Conservation (phyloP, 2,888 invertebrate genomes). For the Mythimna pallens region DNA sequence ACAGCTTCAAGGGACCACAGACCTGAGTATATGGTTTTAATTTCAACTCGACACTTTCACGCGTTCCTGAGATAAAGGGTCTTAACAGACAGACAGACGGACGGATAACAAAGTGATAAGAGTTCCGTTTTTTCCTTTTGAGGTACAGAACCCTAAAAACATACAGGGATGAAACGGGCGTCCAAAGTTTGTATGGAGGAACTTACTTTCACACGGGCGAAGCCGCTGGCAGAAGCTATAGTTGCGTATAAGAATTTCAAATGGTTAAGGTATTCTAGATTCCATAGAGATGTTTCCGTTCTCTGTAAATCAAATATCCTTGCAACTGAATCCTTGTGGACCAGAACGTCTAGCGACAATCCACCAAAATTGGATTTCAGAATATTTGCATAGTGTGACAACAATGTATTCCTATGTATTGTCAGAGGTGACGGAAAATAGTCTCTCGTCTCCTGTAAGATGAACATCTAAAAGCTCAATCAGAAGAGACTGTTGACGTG, state of each 20-base stretch:
- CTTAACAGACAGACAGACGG: too few relatives aligned
- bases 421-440: not conserved
- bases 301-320: not conserved
- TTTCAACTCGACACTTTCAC: too few relatives aligned
- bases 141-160: too few relatives aligned
- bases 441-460: not conserved
- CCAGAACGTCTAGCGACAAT: not conserved
- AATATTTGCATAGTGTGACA: constrained; percentile 12
- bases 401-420: not conserved
- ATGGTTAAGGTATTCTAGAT: not conserved
- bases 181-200: too few relatives aligned
- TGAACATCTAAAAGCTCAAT: not conserved
- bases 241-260: not conserved
- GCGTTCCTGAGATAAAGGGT: too few relatives aligned
- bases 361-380: not conserved
- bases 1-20: too few relatives aligned
- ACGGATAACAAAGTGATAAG: too few relatives aligned
- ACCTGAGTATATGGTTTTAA: too few relatives aligned
- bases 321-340: not conserved
- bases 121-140: too few relatives aligned
- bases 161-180: too few relatives aligned
- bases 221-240: too few relatives aligned
- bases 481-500: not conserved
- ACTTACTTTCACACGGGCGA: too few relatives aligned
- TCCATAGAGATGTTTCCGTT: not conserved